Conservation (phyloP, 2,113 vertebrate species). For the Phaethornis superciliosus region DNA sequence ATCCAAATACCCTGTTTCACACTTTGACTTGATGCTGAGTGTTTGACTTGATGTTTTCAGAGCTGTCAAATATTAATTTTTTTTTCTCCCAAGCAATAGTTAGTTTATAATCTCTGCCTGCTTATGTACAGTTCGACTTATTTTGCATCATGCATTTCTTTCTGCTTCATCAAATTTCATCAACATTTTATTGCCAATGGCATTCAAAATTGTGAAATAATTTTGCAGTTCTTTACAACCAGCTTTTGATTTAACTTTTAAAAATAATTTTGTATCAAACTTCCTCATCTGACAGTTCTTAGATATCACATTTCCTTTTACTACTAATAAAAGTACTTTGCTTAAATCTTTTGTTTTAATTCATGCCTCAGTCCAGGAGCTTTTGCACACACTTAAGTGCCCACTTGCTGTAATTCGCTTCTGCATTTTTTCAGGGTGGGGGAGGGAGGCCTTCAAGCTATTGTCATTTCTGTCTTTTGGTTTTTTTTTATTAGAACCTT, state of each 20-base stretch:
- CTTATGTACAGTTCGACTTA: constrained; percentile 4
- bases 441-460: neutral
- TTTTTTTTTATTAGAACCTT: constrained; percentile 18
- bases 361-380: constrained; percentile 23
- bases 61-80: constrained; percentile 6
- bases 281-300: constrained; percentile 60
- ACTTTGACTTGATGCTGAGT: constrained; percentile 32
- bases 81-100: constrained; percentile 30
- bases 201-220: constrained; percentile 43
- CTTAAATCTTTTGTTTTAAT: constrained; percentile 59
- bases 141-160: neutral
- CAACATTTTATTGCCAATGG: neutral
- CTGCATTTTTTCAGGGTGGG: neutral
- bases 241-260: constrained; percentile 51
- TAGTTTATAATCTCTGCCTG: neutral
- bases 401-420: neutral
- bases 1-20: constrained; percentile 23
- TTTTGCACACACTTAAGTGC: neutral
- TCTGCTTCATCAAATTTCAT: constrained; percentile 23
- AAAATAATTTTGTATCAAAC: constrained; percentile 58
- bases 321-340: constrained; percentile 69
- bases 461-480: neutral
- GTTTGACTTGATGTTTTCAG: constrained; percentile 31
- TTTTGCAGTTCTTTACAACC: constrained; percentile 27
- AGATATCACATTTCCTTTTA: constrained; percentile 55